Evolutionary conservation across 1,140 invertebrate species (phyloP).

Genomic region (Drosophila parvula): DNA sequence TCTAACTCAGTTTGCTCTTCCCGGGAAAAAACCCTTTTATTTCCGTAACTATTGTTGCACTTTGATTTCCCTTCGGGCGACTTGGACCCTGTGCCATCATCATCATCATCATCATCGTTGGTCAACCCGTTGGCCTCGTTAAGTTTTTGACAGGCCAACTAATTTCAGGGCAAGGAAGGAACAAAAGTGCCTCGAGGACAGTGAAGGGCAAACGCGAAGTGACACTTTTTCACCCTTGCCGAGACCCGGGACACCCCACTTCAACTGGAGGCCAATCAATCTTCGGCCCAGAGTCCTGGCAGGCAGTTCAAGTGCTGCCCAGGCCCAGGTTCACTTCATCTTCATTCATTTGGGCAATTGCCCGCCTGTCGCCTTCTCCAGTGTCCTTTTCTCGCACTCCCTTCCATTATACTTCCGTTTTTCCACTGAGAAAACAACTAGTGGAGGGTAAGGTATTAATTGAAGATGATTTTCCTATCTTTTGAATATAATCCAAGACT

Average conservation of each 20-base stretch:
- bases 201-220: slow-evolving; percentile 40
- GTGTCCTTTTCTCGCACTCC: background rate
- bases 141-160: slow-evolving; percentile 53
- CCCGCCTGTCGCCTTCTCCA: slow-evolving; percentile 24
- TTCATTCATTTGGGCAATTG: slow-evolving; percentile 77
- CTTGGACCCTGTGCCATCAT: slow-evolving; percentile 19
- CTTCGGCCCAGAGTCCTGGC: slow-evolving; percentile 30
- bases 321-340: slow-evolving; percentile 64
- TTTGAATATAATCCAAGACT: background rate
- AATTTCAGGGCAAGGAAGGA: slow-evolving; percentile 44
- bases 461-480: background rate
- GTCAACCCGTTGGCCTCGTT: slow-evolving; percentile 23
- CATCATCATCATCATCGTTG: slow-evolving; percentile 8
- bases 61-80: slow-evolving; percentile 22
- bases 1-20: background rate
- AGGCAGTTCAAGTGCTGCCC: slow-evolving; percentile 54
- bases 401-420: slow-evolving; percentile 6
- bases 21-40: background rate
- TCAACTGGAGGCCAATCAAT: slow-evolving; percentile 57
- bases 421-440: slow-evolving; percentile 1
- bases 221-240: slow-evolving; percentile 36
- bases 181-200: slow-evolving; percentile 18
- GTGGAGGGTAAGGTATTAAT: background rate
- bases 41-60: slow-evolving; percentile 20
- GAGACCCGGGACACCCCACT: background rate